Evolutionary conservation across 2,888 invertebrate genomes (phyloP), one percentile per base, ranked within the genome.

Genomic region (Argyresthia albistria): DNA sequence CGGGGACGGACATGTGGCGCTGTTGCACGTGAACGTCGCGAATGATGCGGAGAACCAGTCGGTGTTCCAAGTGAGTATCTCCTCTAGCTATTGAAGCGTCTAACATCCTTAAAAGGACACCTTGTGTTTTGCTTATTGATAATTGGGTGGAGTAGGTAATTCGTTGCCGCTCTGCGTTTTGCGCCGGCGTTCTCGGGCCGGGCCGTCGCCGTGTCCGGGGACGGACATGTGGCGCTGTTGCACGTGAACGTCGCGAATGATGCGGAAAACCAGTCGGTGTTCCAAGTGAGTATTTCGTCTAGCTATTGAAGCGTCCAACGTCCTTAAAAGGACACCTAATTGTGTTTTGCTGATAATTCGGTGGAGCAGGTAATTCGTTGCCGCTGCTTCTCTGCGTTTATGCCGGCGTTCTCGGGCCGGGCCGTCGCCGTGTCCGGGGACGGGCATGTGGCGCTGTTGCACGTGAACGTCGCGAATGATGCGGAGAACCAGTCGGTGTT

Each of bases 161-260:
- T 71, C 80, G 0, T 79, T 83, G 1, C 98, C 98, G 0, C 88
- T 95, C 84, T 98, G 10, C 91, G 96, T 70, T 98, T 98, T 80
- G 73, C 98, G 57, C 97, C 97, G 0, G 94, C 95, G 0, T 94
- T 95, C 70, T 94, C 96, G 0, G 96, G 96, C 0, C 89, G 96
- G 42, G 89, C 98, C 35, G 95, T 95, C 1, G 94, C 97, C 0
- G 92, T 97, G 1, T 95, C 97, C 0, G 93, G 95, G 54, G 88
- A 92, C 59, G 96, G 96, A 16, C 25, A 60, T 72, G 65, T 58
- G 1, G n/a, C 39, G 63, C 76, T 98, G 48, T 89, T 97, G 45
- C 97, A 98, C 69, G 95, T 97, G 0, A 94, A 64, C 91, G 93
- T 56, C 78, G 93, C 62, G 87, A 90, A 52, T 87, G 65, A 90